These are phyloP conservation scores for Ganaspis brasiliensis DNA, from an alignment of 2,888 invertebrate genomes.

Conservation along the genomic window DNA sequence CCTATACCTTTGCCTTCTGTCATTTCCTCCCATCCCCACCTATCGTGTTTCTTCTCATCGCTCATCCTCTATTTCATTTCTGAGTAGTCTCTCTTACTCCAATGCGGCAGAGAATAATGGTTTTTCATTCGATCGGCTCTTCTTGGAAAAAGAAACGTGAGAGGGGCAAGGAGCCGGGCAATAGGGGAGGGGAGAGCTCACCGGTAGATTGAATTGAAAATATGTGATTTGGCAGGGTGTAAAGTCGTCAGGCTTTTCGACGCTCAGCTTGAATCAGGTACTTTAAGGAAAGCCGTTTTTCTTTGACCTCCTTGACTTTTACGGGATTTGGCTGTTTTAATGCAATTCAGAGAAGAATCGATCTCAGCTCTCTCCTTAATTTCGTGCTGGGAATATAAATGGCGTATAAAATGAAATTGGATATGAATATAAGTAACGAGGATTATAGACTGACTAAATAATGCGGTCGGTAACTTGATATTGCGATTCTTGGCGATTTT, in stretches of 20 bases:
- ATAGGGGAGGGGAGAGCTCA: not conserved
- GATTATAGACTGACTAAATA: no score
- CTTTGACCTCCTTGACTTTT: no score
- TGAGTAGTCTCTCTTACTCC: constrained; percentile 51
- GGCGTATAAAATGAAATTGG: no score
- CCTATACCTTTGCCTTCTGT: constrained; percentile 40
- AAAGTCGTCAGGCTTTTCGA: constrained; percentile 71
- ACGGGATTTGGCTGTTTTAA: no score
- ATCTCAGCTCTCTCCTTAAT: not conserved
- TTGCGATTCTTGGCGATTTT: no score
- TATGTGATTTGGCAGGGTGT: constrained; percentile 75
- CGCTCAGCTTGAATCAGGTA: constrained; percentile 49
- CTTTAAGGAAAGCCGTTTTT: constrained; percentile 48
- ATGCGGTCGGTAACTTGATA: no score
- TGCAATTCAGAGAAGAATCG: not conserved
- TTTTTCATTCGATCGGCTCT: constrained; percentile 70
- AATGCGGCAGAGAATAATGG: constrained; percentile 72
- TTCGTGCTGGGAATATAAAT: not conserved
- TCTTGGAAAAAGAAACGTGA: constrained; percentile 43
- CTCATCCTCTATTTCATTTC: constrained; percentile 44
- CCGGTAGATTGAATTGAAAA: constrained; percentile 75
- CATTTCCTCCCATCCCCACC: constrained; percentile 46
- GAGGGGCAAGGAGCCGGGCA: not conserved
- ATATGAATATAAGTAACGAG: no score
- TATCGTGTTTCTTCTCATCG: constrained; percentile 46